Evolutionary conservation across 2,888 invertebrate genomes (phyloP).

Genomic region (Tridacna crocea): DNA sequence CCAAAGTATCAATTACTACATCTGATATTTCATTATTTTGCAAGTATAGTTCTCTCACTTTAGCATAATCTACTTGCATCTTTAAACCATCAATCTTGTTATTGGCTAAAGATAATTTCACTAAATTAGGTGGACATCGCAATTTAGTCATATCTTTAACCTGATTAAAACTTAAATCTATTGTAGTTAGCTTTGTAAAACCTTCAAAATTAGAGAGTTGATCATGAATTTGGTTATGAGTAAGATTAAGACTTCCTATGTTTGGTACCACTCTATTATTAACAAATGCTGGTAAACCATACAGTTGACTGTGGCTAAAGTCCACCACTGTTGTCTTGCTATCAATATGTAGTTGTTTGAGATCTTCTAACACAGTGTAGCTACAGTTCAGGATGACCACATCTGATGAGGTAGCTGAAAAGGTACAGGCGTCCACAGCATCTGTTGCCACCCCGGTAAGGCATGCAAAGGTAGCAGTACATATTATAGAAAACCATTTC

Average conservation of each 20-base stretch:
- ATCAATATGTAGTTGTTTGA: not conserved
- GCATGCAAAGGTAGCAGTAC: not conserved
- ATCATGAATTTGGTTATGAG: slow-evolving; percentile 1
- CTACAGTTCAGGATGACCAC: not conserved
- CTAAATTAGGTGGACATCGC: not conserved
- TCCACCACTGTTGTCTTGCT: slow-evolving; percentile 1
- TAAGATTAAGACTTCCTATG: slow-evolving; percentile 21
- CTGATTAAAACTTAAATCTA: slow-evolving; percentile 28
- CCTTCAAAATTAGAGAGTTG: not conserved
- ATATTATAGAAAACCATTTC: not conserved
- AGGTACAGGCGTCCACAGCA: not conserved
- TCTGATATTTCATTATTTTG: not conserved
- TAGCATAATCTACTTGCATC: not conserved
- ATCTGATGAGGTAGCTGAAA: not conserved
- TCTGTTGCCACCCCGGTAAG: not conserved
- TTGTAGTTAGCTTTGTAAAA: slow-evolving; percentile 16
- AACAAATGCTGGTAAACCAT: not conserved
- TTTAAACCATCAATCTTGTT: slow-evolving; percentile 6
- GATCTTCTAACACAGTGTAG: not conserved
- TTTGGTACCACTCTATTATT: not conserved
- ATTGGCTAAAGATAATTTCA: not conserved
- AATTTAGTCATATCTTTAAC: not conserved
- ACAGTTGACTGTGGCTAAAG: not conserved
- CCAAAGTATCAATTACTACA: not conserved
- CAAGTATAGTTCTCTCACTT: slow-evolving; percentile 1